Percentiles rank a stretch among this genome's conserved stretches.
These are phyloP conservation scores for Cosmia trapezina DNA, from an alignment of 2,888 invertebrate species.

Conservation along the genomic window DNA sequence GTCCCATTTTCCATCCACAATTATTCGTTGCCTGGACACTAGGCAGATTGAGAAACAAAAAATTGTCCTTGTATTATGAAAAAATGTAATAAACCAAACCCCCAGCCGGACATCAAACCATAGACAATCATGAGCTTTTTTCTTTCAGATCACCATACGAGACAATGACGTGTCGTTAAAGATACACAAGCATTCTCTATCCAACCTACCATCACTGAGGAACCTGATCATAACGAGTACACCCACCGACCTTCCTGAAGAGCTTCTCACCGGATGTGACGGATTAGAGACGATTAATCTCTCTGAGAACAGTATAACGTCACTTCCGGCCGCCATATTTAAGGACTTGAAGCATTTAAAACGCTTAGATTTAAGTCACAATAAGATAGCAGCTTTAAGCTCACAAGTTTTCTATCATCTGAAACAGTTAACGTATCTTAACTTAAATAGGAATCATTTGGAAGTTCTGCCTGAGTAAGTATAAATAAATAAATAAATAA, in stretches of 20 bases:
- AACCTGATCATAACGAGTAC: constrained; percentile 19
- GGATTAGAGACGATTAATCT: constrained; percentile 23
- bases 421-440: constrained; percentile 32
- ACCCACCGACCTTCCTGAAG: constrained; percentile 19
- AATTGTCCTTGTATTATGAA: no score
- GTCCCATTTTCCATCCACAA: no score
- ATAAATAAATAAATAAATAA: no score
- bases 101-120: not conserved
- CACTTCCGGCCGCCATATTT: constrained; percentile 33
- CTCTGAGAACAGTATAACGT: constrained; percentile 28
- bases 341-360: constrained; percentile 29
- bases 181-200: constrained; percentile 15
- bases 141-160: constrained; percentile 48
- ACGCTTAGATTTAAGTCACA: constrained; percentile 57
- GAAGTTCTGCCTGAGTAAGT: constrained; percentile 60
- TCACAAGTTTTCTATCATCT: constrained; percentile 16
- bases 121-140: not conserved
- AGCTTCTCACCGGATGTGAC: constrained; percentile 32
- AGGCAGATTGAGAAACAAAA: no score
- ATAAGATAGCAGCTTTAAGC: constrained; percentile 34
- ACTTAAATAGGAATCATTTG: constrained; percentile 49
- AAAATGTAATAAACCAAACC: no score
- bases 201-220: constrained; percentile 46
- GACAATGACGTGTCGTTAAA: not conserved
- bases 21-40: no score